Percentiles rank a stretch among this genome's conserved stretches.
Conservation (phyloP, 1,140 invertebrate species). For the Listronotus oregonensis region DNA sequence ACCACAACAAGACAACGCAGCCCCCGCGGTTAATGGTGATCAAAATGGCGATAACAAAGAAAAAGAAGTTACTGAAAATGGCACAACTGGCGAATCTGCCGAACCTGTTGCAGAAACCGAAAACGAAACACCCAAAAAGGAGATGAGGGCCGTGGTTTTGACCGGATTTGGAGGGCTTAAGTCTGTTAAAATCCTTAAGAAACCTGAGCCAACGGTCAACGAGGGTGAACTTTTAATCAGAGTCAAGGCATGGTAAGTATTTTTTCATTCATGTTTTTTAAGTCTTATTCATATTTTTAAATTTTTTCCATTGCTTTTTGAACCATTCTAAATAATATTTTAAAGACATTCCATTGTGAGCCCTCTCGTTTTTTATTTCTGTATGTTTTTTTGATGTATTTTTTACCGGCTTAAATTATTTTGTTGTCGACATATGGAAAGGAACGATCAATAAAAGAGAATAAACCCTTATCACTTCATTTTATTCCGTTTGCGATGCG, state of each 20-base stretch:
- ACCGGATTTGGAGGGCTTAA: constrained; percentile 84
- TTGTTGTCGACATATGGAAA: constrained; percentile 16
- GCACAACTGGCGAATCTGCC: constrained; percentile 57
- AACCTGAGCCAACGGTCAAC: constrained; percentile 72
- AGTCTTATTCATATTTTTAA: neutral
- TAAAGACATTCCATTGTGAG: too few species aligned
- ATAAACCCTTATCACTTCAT: constrained; percentile 14
- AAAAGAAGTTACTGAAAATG: constrained; percentile 59
- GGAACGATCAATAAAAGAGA: constrained; percentile 10
- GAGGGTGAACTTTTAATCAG: constrained; percentile 83
- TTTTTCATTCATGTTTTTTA: neutral
- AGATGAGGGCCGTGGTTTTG: constrained; percentile 82
- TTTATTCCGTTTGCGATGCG: neutral
- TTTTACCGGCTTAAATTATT: neutral
- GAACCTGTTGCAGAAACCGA: constrained; percentile 57
- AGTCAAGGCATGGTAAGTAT: constrained; percentile 83
- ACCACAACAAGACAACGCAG: constrained; percentile 47
- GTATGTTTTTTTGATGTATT: too few species aligned
- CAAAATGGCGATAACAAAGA: constrained; percentile 60
- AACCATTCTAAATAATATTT: too few species aligned
- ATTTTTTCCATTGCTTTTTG: too few species aligned
- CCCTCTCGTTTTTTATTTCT: too few species aligned
- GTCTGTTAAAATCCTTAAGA: constrained; percentile 79
- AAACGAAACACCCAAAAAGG: constrained; percentile 72
- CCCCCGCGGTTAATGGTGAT: constrained; percentile 59